phyloP scores from a whole-genome alignment of 2,797 vertebrate species.

The Bradypus variegatus region DNA sequence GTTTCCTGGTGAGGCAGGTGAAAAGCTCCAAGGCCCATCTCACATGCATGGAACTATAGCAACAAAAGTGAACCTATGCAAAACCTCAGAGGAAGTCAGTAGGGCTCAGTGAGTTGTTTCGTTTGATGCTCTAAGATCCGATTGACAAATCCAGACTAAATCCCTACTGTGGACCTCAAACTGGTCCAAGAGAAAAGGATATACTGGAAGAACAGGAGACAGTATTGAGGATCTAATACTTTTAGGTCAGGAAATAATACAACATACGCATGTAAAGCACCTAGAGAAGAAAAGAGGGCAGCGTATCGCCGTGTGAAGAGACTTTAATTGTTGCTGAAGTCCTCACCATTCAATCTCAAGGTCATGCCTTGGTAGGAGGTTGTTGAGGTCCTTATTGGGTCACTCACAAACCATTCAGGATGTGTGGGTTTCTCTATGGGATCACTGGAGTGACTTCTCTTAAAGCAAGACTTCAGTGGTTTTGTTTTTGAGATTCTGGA shows the following conservation, averaged over 20 bases:
- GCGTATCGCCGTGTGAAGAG: fast-evolving
- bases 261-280: background rate
- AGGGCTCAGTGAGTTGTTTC: background rate
- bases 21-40: background rate
- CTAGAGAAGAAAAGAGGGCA: background rate
- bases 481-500: background rate
- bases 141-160: background rate
- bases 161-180: background rate
- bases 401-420: background rate
- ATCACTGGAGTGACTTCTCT: background rate
- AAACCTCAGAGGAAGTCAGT: background rate
- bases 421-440: no score
- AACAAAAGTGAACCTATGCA: background rate
- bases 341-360: background rate
- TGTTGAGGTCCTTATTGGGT: no score
- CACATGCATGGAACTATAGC: background rate
- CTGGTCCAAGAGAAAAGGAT: background rate
- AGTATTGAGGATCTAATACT: background rate
- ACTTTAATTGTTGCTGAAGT: background rate
- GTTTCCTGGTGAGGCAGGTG: background rate
- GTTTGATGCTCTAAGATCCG: background rate
- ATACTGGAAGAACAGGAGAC: background rate
- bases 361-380: background rate
- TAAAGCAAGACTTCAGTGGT: background rate
- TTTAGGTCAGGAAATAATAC: background rate